Evolutionary conservation across 1,140 invertebrate species (phyloP).

Genomic region (Apolygus lucorum): DNA sequence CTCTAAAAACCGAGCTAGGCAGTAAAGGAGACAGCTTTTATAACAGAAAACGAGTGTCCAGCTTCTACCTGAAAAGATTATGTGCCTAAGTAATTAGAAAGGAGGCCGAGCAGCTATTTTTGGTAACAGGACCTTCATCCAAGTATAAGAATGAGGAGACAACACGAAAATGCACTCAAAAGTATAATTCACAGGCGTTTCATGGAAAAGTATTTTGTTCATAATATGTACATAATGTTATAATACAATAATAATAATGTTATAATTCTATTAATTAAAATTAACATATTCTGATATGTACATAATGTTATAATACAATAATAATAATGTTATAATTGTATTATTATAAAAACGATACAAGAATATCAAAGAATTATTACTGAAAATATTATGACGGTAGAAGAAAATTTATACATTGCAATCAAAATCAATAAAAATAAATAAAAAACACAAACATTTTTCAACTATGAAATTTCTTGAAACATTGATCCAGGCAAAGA

Average conservation of each 20-base stretch:
- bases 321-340: too few species aligned
- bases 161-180: constrained; percentile 9
- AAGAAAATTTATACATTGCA: constrained; percentile 10
- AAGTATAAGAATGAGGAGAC: constrained; percentile 11
- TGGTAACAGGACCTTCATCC: constrained; percentile 4
- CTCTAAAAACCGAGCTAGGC: constrained; percentile 10
- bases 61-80: constrained; percentile 8
- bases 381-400: constrained; percentile 3
- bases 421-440: constrained; percentile 13
- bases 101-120: constrained; percentile 4
- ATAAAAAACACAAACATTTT: constrained; percentile 6
- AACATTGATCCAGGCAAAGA: constrained; percentile 16
- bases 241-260: too few species aligned
- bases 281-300: too few species aligned
- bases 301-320: too few species aligned
- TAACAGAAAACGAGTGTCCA: constrained; percentile 14
- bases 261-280: too few species aligned
- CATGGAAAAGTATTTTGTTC: neutral
- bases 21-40: constrained; percentile 8
- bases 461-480: constrained; percentile 13
- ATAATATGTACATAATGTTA: constrained; percentile 3
- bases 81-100: constrained; percentile 13
- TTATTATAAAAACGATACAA: constrained; percentile 13
- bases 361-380: constrained; percentile 14
- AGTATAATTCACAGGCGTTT: neutral